phyloP scores from a whole-genome alignment of 2,888 invertebrate genomes.

The Aphidius colemani region DNA sequence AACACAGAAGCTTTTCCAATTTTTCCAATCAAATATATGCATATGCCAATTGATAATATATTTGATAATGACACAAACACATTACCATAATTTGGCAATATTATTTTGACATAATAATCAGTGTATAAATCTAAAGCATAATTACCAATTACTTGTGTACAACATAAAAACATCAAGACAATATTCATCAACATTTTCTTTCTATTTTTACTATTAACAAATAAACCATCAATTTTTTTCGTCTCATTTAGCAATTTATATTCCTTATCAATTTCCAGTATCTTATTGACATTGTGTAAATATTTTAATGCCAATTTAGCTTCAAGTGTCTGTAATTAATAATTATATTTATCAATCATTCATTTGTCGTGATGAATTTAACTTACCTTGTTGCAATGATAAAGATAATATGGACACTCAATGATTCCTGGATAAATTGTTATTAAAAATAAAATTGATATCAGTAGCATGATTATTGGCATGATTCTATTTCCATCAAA shows the following conservation, averaged over 20 bases:
- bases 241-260: conserved; percentile 32
- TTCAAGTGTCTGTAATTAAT: conserved; percentile 34
- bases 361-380: no score
- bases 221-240: conserved; percentile 21
- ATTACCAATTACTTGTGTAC: conserved; percentile 38
- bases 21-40: conserved; percentile 35
- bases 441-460: conserved; percentile 33
- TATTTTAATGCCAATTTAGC: conserved; percentile 38
- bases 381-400: conserved; percentile 37
- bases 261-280: conserved; percentile 38
- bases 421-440: conserved; percentile 36
- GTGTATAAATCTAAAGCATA: conserved; percentile 36
- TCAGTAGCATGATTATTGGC: conserved; percentile 25
- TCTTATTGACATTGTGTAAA: conserved; percentile 28
- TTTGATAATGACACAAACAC: conserved; percentile 33
- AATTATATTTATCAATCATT: no score
- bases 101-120: conserved; percentile 25
- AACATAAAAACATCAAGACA: conserved; percentile 31
- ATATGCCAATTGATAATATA: conserved; percentile 31
- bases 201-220: conserved; percentile 6
- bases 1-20: conserved; percentile 34
- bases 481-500: conserved; percentile 23
- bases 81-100: conserved; percentile 29
- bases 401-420: conserved; percentile 42
- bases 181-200: background rate